Evolutionary conservation across 2,888 invertebrate species (phyloP), one percentile per base, ranked within the genome.

Genomic region (Argynnis bischoffii): DNA sequence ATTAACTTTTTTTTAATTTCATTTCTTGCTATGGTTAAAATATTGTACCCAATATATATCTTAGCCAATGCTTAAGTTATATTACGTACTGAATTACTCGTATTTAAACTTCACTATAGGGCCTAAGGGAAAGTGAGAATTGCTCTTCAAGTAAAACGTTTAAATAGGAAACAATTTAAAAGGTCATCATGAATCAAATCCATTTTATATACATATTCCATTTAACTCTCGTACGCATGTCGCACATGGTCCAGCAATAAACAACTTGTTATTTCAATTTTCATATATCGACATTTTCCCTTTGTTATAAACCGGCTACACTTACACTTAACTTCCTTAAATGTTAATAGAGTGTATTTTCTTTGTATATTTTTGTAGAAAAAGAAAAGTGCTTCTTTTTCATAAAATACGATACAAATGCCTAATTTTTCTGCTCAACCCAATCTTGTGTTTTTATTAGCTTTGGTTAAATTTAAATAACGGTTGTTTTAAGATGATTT

Each of bases 281-380:
- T n/a, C 55, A 60, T 59, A 61, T 64, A 66, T 66, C 48, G 55
- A 55, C 55, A 54, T 55, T 66, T 66, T 31, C 66, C 31, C 66
- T 66, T 69, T 66, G 66, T 66, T 69, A 55, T 31, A 18, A 51
- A 60, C 64, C 31, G 47, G 54, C 63, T 59, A 59, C 69, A 63
- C 60, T 66, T 64, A 50, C 60, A 69, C 55, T 61, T 47, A 60
- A 68, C 59, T 67, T 67, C 54, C 63, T 55, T 65, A 66, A 67
- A 54, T 66, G 69, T 63, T 66, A 57, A 69, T 66, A 66, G 61
- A 59, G 55, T 53, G 53, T 63, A 35, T 56, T 69, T 63, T 63
- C 65, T 66, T 66, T 66, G 57, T 54, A 53, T 47, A 47, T 18
- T 55, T 16, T 53, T 21, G 54, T 16, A 48, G 57, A 48, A 31